phyloP scores from a whole-genome alignment of 2,888 invertebrate genomes.

The Coenonympha arcania region DNA sequence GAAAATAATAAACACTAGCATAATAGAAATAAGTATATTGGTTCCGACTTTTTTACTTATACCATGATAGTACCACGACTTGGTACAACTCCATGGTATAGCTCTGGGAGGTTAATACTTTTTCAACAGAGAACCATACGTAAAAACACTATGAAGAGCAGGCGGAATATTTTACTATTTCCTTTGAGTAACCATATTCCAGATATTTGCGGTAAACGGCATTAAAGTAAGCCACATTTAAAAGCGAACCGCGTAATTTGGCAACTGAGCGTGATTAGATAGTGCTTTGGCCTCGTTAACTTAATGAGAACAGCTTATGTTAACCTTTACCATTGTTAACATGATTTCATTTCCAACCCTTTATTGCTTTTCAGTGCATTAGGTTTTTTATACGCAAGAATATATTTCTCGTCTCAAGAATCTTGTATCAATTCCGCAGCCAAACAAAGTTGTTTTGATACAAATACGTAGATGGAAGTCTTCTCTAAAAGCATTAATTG shows the following conservation, averaged over 20 bases:
- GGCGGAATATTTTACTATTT: constrained; percentile 7
- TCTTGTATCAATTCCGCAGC: neutral
- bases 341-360: constrained; percentile 33
- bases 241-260: constrained; percentile 68
- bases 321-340: constrained; percentile 54
- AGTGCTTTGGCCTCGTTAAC: constrained; percentile 67
- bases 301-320: constrained; percentile 63
- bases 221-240: constrained; percentile 67
- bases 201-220: constrained; percentile 45
- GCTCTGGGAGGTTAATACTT: no score
- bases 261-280: constrained; percentile 71
- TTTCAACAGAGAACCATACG: no score
- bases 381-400: no score
- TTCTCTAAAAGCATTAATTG: constrained; percentile 15
- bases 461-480: neutral
- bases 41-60: no score
- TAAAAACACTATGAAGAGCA: no score
- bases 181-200: constrained; percentile 26
- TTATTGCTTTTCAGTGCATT: constrained; percentile 9
- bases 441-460: neutral
- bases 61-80: no score
- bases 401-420: no score
- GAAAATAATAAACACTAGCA: no score
- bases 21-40: no score
- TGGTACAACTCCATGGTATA: no score